A percentile compares a stretch with the other conserved stretches of the same genome.
Conservation (phyloP, 2,888 invertebrate genomes). For the Leptopilina myrica region DNA sequence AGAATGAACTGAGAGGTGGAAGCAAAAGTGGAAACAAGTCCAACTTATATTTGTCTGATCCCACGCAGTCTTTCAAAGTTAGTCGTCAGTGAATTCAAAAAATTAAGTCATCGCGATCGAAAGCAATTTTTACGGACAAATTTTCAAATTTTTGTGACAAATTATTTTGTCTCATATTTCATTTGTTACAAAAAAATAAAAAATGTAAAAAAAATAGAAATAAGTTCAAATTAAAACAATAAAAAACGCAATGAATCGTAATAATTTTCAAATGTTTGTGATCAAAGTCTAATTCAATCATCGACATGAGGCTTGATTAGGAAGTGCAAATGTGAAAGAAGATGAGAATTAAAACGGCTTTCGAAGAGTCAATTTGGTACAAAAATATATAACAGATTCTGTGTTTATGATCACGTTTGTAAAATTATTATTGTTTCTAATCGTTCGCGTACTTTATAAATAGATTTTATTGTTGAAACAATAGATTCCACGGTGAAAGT, state of each 20-base stretch:
- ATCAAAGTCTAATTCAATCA: background rate
- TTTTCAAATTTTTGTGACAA: background rate
- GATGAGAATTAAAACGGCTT: constrained; percentile 5
- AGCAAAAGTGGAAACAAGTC: background rate
- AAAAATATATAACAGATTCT: constrained; percentile 24
- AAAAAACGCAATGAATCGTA: background rate
- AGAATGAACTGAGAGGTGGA: constrained; percentile 26
- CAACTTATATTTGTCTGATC: constrained; percentile 30
- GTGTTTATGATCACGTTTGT: constrained; percentile 24
- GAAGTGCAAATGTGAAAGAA: background rate
- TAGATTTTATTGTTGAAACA: constrained; percentile 49
- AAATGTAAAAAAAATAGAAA: background rate
- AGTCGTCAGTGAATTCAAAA: constrained; percentile 20
- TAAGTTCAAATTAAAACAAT: background rate
- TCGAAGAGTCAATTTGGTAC: constrained; percentile 29
- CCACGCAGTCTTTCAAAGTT: constrained; percentile 31
- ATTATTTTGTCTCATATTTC: background rate
- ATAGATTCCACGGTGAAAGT: background rate
- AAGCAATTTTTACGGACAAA: background rate
- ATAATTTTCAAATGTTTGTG: background rate
- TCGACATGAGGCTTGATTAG: background rate
- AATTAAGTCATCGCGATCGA: background rate
- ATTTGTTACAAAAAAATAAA: background rate
- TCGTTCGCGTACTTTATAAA: constrained; percentile 46
- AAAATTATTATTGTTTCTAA: constrained; percentile 47